Evolutionary conservation across 2,797 vertebrate genomes (phyloP), one percentile per base, ranked within the genome.

Genomic region (Bovichtus diacanthus): DNA sequence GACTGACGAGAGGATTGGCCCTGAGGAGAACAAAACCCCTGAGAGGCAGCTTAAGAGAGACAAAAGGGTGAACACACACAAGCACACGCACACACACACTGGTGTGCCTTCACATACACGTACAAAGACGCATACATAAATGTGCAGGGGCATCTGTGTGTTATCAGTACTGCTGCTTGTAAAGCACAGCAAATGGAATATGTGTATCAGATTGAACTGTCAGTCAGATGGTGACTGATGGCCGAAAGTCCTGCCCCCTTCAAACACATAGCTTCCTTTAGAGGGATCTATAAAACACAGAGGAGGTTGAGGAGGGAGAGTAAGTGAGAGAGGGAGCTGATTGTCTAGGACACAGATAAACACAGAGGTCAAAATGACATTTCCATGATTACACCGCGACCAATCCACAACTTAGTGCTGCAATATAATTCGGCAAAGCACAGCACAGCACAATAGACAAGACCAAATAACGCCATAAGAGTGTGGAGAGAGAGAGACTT

Each of bases 161-260:
- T 87, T 85, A 89, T 89, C 88, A 70, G 78, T 46, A 70, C 80
- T 82, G 83, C 56, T 84, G 85, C 80, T 78, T 88, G 87, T 87
- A 88, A 87, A 88, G 91, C 78, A 34, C 68, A 50, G 90, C 77
- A 90, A 92, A 91, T 91, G 84, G 87, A 93, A 93, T 93, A 81
- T 83, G 88, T 84, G 81, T 91, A 94, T 95, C 92, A 93, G 93
- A 95, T 93, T 90, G 81, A 88, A 81, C 76, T 92, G 92, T 93
- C 94, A 88, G 80, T 93, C 87, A 84, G 76, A 93, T 76, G 85
- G 83, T 91, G 93, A 95, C 72, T 82, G 87, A 94, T 90, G 86
- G 84, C 70, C 88, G 65, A 74, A 83, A 73, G 87, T 25, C 72
- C 86, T 76, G 73, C 87, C 90, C 83, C 82, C 89, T 76, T 74